A percentile compares a stretch with the other conserved stretches of the same genome.
These are phyloP conservation scores for Thelaira solivaga DNA, from an alignment of 2,888 invertebrate genomes.

Conservation along the genomic window DNA sequence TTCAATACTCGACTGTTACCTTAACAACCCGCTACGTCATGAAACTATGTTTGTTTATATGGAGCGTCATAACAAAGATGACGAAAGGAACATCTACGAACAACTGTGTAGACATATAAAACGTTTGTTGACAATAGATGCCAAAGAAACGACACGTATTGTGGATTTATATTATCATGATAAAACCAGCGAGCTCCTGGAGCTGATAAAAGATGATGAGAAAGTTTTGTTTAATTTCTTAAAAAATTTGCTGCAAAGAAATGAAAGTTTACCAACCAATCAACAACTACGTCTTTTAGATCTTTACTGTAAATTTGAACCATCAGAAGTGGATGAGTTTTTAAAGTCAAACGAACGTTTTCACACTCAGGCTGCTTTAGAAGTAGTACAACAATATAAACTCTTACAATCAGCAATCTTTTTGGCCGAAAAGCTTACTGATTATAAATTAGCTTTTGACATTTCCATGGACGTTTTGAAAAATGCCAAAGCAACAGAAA, in stretches of 20 bases:
- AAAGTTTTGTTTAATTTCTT: slow-evolving; percentile 79
- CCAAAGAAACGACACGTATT: slow-evolving; percentile 81
- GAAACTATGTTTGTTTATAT: slow-evolving; percentile 81
- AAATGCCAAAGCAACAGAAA: slow-evolving; percentile 63
- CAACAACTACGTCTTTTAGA: slow-evolving; percentile 81
- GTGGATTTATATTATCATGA: slow-evolving; percentile 80
- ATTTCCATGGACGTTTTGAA: slow-evolving; percentile 79
- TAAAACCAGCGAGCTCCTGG: slow-evolving; percentile 77
- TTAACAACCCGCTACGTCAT: slow-evolving; percentile 81
- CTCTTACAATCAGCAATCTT: slow-evolving; percentile 84
- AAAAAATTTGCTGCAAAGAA: slow-evolving; percentile 79
- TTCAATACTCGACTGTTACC: slow-evolving; percentile 83
- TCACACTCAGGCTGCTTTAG: slow-evolving; percentile 81
- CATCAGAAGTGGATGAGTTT: slow-evolving; percentile 79
- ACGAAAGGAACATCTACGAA: slow-evolving; percentile 76
- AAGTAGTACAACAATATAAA: slow-evolving; percentile 81
- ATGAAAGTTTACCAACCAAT: slow-evolving; percentile 73
- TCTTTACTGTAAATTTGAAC: slow-evolving; percentile 80
- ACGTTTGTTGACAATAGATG: slow-evolving; percentile 80
- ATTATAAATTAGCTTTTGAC: slow-evolving; percentile 84
- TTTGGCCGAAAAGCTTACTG: slow-evolving; percentile 85
- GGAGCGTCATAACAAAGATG: slow-evolving; percentile 76
- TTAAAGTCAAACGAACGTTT: slow-evolving; percentile 78
- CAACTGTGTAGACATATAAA: slow-evolving; percentile 78
- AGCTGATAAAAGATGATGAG: slow-evolving; percentile 66